Conservation (phyloP, 2,888 invertebrate genomes). For the Gortyna flavago region DNA sequence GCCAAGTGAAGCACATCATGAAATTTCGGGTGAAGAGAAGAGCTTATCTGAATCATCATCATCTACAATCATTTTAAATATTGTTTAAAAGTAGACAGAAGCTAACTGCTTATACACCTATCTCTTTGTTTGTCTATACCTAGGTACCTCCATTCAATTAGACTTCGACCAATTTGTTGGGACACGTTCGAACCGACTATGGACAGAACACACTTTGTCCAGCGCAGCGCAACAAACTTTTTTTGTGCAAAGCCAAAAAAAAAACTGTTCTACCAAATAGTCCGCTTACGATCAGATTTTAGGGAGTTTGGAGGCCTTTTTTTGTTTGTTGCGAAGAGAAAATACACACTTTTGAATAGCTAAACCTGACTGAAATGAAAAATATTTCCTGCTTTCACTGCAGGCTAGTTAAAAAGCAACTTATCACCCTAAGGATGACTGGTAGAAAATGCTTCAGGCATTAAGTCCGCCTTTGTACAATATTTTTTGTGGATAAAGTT, state of each 20-base stretch:
- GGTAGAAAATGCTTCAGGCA: too few species aligned
- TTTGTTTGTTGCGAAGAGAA: not conserved
- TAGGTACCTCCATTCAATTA: conserved; percentile 69
- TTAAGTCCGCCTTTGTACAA: too few species aligned
- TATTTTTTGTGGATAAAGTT: too few species aligned
- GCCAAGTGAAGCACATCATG: too few species aligned
- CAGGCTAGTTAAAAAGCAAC: not conserved
- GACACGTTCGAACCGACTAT: conserved; percentile 51
- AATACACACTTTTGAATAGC: not conserved
- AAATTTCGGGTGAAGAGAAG: too few species aligned
- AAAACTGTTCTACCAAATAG: conserved; percentile 29
- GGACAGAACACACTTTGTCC: conserved; percentile 48
- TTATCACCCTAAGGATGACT: too few species aligned
- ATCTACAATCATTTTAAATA: not conserved
- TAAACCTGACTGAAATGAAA: not conserved
- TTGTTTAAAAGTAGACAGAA: not conserved
- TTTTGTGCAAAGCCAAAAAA: conserved; percentile 49
- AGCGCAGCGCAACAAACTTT: conserved; percentile 52
- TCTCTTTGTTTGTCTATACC: conserved; percentile 12
- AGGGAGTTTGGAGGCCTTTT: not conserved
- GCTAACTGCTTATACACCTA: not conserved
- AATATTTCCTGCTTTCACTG: not conserved
- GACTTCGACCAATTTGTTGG: conserved; percentile 67
- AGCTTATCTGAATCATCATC: too few species aligned
- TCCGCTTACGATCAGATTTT: conserved; percentile 17